Conservation (phyloP, 2,797 vertebrate species). For the Notolepis coatsorum region DNA sequence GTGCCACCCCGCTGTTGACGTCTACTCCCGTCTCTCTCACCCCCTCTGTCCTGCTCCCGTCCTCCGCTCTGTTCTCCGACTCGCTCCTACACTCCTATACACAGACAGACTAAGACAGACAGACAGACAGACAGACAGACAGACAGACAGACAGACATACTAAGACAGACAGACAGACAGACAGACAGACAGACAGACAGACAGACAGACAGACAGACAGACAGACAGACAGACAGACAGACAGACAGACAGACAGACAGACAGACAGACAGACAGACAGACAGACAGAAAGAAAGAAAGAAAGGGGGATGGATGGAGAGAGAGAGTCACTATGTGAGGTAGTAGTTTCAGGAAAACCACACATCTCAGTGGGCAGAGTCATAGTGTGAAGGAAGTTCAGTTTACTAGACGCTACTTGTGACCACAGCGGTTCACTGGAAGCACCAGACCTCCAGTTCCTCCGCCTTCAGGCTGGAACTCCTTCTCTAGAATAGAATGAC, state of each 20-base stretch:
- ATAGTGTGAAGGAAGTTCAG: slow-evolving; percentile 29
- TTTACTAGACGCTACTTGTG: slow-evolving; percentile 5
- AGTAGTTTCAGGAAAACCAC: slow-evolving; percentile 32
- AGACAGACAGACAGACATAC: background rate
- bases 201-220: background rate
- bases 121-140: background rate
- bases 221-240: background rate
- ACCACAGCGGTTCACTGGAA: slow-evolving; percentile 36
- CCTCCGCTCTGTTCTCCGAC: slow-evolving; percentile 26
- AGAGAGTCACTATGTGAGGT: slow-evolving; percentile 8
- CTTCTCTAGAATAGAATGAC: too few relatives aligned
- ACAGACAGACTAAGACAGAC: too few relatives aligned
- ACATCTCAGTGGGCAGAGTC: background rate
- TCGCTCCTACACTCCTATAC: slow-evolving; percentile 16
- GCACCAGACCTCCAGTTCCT: too few relatives aligned
- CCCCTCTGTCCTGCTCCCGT: slow-evolving; percentile 23
- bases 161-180: background rate
- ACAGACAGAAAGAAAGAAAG: slow-evolving; percentile 16
- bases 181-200: slow-evolving; percentile 35
- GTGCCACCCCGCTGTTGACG: slow-evolving; percentile 60
- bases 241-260: background rate
- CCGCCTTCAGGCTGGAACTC: too few relatives aligned
- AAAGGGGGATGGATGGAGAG: slow-evolving; percentile 19
- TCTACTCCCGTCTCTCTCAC: slow-evolving; percentile 40
- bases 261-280: background rate